Percentiles rank a stretch among this genome's conserved stretches.
These are phyloP conservation scores for Chaitophorus viminalis DNA, from an alignment of 2,888 invertebrate species.

Conservation along the genomic window DNA sequence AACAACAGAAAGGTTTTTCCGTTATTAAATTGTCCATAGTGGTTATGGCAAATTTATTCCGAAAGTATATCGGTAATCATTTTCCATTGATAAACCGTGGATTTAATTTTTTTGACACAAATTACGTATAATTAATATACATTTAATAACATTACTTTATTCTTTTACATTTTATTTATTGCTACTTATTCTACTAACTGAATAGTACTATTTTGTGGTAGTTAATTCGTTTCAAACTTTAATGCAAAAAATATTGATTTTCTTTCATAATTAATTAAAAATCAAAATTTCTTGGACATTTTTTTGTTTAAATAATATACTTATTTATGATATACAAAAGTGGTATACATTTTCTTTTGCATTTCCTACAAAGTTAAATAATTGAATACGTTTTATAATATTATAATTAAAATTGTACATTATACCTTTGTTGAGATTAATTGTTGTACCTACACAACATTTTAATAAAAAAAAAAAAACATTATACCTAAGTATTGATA, in stretches of 20 bases:
- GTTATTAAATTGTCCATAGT: not conserved
- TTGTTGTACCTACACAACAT: no score
- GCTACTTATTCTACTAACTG: not conserved
- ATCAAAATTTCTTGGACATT: not conserved
- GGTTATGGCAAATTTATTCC: not conserved
- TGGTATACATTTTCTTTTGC: not conserved
- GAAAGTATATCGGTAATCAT: not conserved
- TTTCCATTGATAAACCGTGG: slow-evolving; percentile 31
- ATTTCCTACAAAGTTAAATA: not conserved
- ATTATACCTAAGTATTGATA: no score
- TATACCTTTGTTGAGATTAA: no score
- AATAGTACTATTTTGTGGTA: not conserved
- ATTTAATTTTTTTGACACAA: slow-evolving; percentile 20
- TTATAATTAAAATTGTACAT: not conserved
- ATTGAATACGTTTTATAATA: not conserved
- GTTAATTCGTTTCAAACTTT: not conserved
- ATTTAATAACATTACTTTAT: not conserved
- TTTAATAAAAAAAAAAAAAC: no score
- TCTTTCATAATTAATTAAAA: not conserved
- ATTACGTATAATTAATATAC: not conserved
- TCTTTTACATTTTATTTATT: not conserved
- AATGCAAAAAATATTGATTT: not conserved
- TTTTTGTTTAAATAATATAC: not conserved
- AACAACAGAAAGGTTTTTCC: not conserved
- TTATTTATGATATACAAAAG: no score